Evolutionary conservation across 1,140 invertebrate species (phyloP).

Genomic region (Lethocerus indicus): DNA sequence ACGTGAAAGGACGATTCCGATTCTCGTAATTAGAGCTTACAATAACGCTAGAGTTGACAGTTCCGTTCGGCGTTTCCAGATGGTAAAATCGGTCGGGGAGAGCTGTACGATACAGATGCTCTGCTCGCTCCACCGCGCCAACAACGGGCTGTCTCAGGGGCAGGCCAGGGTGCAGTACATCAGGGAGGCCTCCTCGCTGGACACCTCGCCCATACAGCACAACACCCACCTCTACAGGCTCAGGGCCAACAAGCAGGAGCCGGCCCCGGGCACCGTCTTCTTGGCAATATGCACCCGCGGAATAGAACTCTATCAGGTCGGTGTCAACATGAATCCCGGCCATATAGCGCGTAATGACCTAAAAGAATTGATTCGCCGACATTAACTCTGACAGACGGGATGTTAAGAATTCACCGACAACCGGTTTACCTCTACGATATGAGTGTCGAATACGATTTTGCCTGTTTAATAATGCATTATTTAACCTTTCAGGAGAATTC

Average conservation of each 20-base stretch:
- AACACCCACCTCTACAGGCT: constrained; percentile 85
- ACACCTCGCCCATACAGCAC: constrained; percentile 56
- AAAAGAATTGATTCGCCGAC: too few species aligned
- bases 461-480: too few species aligned
- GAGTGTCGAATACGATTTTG: too few species aligned
- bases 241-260: constrained; percentile 63
- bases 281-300: constrained; percentile 72
- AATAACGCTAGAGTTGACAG: too few species aligned
- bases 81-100: constrained; percentile 25
- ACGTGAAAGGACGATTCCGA: too few species aligned
- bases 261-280: constrained; percentile 50
- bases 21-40: too few species aligned
- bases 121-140: constrained; percentile 47
- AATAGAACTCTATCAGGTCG: constrained; percentile 53
- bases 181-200: constrained; percentile 65
- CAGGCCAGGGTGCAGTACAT: constrained; percentile 77
- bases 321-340: too few species aligned
- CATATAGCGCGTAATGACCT: too few species aligned
- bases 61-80: constrained; percentile 24
- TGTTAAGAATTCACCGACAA: too few species aligned
- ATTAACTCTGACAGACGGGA: too few species aligned
- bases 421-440: too few species aligned
- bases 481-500: constrained; percentile 21
- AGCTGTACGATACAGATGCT: constrained; percentile 36
- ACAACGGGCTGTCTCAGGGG: constrained; percentile 48